Base-by-base conservation (phyloP, 2,113 vertebrate genomes). In the Paracanthobrama guichenoti region DNA sequence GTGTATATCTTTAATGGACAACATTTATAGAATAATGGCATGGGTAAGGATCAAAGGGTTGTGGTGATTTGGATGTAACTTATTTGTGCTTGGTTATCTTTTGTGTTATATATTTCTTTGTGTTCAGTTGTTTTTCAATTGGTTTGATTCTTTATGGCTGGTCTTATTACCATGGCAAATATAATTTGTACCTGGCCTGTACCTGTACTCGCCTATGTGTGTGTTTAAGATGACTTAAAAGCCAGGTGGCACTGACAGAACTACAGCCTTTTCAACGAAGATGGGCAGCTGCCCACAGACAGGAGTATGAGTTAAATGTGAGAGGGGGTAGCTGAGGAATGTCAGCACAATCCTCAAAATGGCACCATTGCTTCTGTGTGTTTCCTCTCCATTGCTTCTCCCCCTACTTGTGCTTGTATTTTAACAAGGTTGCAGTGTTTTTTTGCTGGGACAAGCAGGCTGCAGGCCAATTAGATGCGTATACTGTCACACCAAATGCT, bases 231-330 rank as follows among this genome's bases (percentile, higher is more conserved):
- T 53, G 46, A 20, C 46, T 53, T 75, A 16, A n/a, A 53, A 31
- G n/a, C 42, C 71, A 48, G 42, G 44, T 7, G 3, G 9, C 66
- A 39, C 11, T 72, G 39, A 46, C 71, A 73, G n/a, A 73, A 26
- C 42, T 73, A n/a, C 24, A 75, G 73, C 3, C 24, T 57, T 35
- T 76, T 76, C 50, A 76, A 26, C 28, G 44, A 71, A 75, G 46
- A 31, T 8, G 31, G 24, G 9, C 14, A 55, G 28, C 74, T 55
- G 50, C 74, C 10, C 16, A 76, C 50, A 22, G 28, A 76, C 74
- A 53, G 20, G 50, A 55, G 48, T 3, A 57, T 3, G 16, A 28
- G 18, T 76, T 4, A 35, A 31, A 76, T 76, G 71, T 24, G 71
- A 46, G 71, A 24, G 71, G 6, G 39, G 1, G 67, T 6, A 14